Evolutionary conservation across 2,113 vertebrate genomes (phyloP).

Genomic region (Dicentrarchus labrax): DNA sequence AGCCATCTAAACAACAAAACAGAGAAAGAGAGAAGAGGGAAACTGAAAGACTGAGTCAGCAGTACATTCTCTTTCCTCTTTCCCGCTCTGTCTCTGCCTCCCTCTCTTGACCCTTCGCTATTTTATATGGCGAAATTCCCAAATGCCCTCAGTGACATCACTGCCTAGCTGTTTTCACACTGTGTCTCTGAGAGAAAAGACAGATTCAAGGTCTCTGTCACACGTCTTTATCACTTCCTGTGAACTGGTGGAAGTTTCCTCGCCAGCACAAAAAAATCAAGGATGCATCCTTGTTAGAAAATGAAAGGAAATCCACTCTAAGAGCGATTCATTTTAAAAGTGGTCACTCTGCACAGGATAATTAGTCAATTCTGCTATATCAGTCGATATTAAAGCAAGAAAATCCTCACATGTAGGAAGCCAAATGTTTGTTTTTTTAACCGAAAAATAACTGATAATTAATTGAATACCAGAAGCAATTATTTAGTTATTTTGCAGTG

Average conservation of each 20-base stretch:
- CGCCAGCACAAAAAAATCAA: background rate
- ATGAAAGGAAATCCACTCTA: background rate
- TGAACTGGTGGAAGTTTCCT: background rate
- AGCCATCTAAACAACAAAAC: background rate
- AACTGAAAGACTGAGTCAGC: slow-evolving; percentile 47
- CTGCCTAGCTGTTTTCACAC: slow-evolving; percentile 11
- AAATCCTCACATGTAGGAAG: background rate
- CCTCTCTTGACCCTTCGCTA: background rate
- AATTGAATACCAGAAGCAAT: background rate
- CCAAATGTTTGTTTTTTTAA: background rate
- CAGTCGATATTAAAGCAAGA: background rate
- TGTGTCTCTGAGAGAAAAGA: background rate
- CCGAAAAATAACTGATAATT: background rate
- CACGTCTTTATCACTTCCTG: slow-evolving; percentile 14
- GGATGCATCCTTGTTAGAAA: background rate
- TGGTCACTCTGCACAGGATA: background rate
- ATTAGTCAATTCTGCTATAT: background rate
- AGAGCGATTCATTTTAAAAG: background rate
- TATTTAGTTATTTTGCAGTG: background rate
- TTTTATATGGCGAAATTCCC: background rate
- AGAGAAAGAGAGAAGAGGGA: background rate
- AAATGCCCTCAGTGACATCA: background rate
- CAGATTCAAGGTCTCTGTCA: slow-evolving; percentile 15
- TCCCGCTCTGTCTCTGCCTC: background rate
- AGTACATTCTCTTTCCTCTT: background rate